Percentiles rank a stretch among this genome's conserved stretches.
These are phyloP conservation scores for Stratiomys singularior DNA, from an alignment of 2,888 invertebrate species.

Conservation along the genomic window DNA sequence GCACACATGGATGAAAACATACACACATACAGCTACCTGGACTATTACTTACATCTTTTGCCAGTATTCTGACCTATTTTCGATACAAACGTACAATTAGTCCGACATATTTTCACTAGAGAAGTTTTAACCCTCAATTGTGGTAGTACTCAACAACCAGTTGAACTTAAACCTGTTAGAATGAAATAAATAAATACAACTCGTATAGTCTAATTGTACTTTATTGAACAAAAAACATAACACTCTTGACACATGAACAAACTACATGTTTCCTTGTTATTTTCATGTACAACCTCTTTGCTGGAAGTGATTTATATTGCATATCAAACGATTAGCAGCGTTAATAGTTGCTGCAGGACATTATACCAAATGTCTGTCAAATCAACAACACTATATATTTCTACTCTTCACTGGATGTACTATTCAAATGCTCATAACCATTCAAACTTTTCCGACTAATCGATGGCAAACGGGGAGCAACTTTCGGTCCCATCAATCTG, in stretches of 20 bases:
- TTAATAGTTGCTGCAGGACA: background rate
- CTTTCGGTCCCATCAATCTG: constrained; percentile 63
- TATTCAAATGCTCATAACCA: constrained; percentile 60
- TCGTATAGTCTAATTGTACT: constrained; percentile 7
- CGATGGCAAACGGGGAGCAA: constrained; percentile 59
- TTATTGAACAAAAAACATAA: constrained; percentile 28
- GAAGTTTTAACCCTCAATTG: no score
- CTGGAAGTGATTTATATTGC: constrained; percentile 24
- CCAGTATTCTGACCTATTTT: no score
- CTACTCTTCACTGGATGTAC: constrained; percentile 52
- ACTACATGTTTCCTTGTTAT: background rate
- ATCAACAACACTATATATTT: background rate
- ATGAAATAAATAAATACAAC: no score
- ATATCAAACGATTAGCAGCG: background rate
- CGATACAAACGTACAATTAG: no score
- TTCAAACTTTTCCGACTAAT: constrained; percentile 53
- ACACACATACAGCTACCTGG: no score
- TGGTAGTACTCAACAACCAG: no score
- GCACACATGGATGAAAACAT: no score
- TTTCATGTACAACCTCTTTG: constrained; percentile 23
- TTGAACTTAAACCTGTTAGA: no score
- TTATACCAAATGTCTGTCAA: background rate
- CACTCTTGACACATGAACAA: background rate
- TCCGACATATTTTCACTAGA: no score
- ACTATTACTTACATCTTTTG: no score